Base-by-base conservation (phyloP, 23 tunicate genomes). In the Halocynthia aurantium region DNA sequence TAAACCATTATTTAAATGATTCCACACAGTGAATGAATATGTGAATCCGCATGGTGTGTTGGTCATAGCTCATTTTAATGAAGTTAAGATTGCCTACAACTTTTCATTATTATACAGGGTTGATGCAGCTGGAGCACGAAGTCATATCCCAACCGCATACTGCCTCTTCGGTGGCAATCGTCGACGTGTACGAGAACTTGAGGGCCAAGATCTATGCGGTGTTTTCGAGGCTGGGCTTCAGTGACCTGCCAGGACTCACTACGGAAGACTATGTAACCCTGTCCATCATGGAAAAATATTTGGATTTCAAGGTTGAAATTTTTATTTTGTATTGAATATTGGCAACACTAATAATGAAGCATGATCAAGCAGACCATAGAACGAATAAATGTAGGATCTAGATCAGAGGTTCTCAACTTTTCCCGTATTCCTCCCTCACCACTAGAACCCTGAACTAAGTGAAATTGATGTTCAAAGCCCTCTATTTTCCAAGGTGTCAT, bases 221-320 rank as follows among this genome's bases (percentile, higher is more conserved):
- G 7, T 85, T 95, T 81, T 81, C 87, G 8, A 67, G 90, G 31
- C 89, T 95, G 75, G 99, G 99, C 8, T 95, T 95, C 73, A 84
- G 91, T 53, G 99, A 95, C 61, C 70, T 95, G 75, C 99, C 95
- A 8, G 99, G 99, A 11, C 84, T 95, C 6, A 84, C 84, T 57
- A 88, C 99, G 6, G 87, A 88, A 62, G 99, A 95, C 78, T 95
- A 88, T 70, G 82, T 95, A 5, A 88, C 99, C 0, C 78, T 95
- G 60, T 96, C 99, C 6, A 65, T 95, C 8, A 95, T 95, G 50
- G 99, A 95, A 61, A 95, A 95, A 58, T 95, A 95, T 65, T 81
- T 85, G n/a, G 96, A 95, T 65, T 85, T 95, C 40, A 93, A 93
- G 88, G 98, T 87, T 51, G 8, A 13, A 22, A 20, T 69, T 20